Evolutionary conservation across 2,888 invertebrate genomes (phyloP).

Genomic region (Xylota segnis): DNA sequence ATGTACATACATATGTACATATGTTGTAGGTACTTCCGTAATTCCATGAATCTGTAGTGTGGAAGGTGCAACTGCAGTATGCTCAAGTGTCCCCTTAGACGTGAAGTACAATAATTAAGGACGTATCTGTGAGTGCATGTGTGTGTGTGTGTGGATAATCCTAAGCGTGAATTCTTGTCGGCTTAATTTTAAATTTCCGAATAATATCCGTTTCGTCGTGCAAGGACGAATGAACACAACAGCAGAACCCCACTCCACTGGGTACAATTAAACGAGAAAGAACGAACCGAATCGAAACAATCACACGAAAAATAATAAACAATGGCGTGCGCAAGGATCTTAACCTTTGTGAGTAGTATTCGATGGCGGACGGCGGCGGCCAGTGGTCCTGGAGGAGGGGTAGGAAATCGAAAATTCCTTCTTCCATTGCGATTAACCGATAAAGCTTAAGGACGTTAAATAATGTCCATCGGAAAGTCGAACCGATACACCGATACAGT

Average conservation of each 20-base stretch:
- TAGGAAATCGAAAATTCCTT: conserved; percentile 41
- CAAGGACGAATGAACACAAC: not conserved
- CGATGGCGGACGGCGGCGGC: too few species aligned
- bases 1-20: not conserved
- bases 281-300: conserved; percentile 7
- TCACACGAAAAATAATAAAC: conserved; percentile 5
- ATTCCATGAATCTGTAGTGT: too few species aligned
- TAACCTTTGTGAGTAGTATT: not conserved
- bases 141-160: not conserved
- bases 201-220: not conserved
- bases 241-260: conserved; percentile 1
- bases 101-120: too few species aligned
- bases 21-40: not conserved
- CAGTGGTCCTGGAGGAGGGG: too few species aligned
- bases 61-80: not conserved
- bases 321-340: conserved; percentile 7
- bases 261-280: conserved; percentile 7
- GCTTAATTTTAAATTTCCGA: conserved; percentile 1
- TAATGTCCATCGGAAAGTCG: conserved; percentile 36
- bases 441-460: conserved; percentile 44
- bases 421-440: conserved; percentile 45
- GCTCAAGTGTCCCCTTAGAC: too few species aligned
- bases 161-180: conserved; percentile 3
- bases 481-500: not conserved
- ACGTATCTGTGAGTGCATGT: too few species aligned